Evolutionary conservation across 2,888 invertebrate species (phyloP).

Genomic region (Drosophila mettleri): DNA sequence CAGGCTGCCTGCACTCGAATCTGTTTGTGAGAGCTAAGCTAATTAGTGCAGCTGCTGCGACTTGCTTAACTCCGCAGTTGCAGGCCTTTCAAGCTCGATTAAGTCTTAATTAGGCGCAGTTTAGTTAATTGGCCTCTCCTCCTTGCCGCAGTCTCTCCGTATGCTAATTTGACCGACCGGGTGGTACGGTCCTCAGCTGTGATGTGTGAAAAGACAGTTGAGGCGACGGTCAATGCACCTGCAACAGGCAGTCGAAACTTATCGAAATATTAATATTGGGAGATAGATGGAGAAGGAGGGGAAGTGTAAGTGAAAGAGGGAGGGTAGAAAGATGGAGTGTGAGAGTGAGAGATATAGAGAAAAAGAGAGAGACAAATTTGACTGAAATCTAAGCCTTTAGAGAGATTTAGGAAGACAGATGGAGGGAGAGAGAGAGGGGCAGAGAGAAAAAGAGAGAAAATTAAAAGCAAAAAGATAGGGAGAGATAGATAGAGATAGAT

Average conservation of each 20-base stretch:
- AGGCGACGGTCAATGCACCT: slow-evolving; percentile 33
- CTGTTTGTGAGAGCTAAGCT: slow-evolving; percentile 65
- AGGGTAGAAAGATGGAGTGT: not conserved
- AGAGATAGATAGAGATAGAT: not conserved
- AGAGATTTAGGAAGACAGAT: not conserved
- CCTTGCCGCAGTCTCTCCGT: slow-evolving; percentile 20
- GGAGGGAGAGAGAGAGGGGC: not conserved
- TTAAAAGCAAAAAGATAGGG: too few relatives aligned
- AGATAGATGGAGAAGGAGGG: not conserved
- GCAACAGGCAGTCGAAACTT: not conserved
- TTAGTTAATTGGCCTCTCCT: slow-evolving; percentile 60
- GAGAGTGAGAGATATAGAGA: not conserved
- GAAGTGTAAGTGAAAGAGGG: not conserved
- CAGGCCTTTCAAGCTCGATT: slow-evolving; percentile 72
- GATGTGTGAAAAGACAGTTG: slow-evolving; percentile 36
- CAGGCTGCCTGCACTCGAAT: slow-evolving; percentile 5
- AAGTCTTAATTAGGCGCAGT: slow-evolving; percentile 69
- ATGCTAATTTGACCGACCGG: slow-evolving; percentile 55
- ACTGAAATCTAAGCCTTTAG: too few relatives aligned
- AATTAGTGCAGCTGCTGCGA: slow-evolving; percentile 61
- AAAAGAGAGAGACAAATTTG: not conserved
- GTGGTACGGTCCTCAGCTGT: slow-evolving; percentile 5
- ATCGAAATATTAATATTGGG: not conserved
- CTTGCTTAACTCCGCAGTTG: slow-evolving; percentile 11
- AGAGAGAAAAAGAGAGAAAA: not conserved